These are phyloP conservation scores for Lemur catta DNA, from an alignment of 2,797 vertebrate genomes.

Conservation along the genomic window DNA sequence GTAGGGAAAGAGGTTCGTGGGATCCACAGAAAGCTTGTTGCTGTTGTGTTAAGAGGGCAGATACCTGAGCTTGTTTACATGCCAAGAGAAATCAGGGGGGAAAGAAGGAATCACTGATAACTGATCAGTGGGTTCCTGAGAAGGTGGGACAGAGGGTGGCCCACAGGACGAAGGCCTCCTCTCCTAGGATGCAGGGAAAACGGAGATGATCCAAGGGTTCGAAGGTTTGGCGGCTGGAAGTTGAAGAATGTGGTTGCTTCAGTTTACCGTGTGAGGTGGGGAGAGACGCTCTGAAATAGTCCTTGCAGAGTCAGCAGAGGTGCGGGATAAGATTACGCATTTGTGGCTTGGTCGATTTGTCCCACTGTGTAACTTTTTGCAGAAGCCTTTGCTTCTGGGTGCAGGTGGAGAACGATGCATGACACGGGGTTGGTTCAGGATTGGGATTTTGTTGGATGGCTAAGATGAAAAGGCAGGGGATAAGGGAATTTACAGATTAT, in stretches of 20 bases:
- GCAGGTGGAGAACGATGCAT: background rate
- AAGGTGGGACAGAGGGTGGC: background rate
- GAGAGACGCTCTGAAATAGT: background rate
- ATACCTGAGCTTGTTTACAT: rapidly evolving
- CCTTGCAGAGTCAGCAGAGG: background rate
- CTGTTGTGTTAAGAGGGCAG: background rate
- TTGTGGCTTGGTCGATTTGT: rapidly evolving
- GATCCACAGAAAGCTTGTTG: background rate
- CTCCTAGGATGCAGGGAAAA: background rate
- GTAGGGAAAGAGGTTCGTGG: rapidly evolving
- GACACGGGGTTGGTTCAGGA: background rate
- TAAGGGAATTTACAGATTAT: background rate
- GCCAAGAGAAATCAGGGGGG: background rate
- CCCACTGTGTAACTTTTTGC: background rate
- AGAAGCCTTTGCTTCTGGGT: background rate
- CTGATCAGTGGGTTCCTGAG: background rate
- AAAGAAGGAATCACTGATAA: background rate
- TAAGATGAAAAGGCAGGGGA: background rate
- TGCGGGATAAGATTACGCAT: rapidly evolving
- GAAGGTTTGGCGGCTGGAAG: background rate
- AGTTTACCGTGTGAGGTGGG: background rate
- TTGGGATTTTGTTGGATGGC: background rate
- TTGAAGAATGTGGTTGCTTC: background rate
- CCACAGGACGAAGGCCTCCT: background rate
- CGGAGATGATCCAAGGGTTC: background rate